phyloP scores from a whole-genome alignment of 2,113 vertebrate species.

The Fulica atra region DNA sequence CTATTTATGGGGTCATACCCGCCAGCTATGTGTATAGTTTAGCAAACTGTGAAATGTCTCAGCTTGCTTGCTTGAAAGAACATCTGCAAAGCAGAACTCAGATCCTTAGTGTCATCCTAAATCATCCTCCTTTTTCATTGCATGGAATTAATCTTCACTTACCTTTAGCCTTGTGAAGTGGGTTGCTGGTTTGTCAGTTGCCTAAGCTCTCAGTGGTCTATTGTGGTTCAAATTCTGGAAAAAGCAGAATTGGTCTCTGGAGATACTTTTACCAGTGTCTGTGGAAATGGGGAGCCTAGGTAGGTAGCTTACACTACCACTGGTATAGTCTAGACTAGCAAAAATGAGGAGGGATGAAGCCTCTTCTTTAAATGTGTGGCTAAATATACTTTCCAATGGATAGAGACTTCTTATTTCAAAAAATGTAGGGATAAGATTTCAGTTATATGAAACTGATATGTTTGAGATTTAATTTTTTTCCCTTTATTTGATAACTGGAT shows the following conservation, averaged over 20 bases:
- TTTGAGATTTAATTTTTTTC: background rate
- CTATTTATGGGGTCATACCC: background rate
- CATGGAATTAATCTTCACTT: background rate
- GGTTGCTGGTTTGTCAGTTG: background rate
- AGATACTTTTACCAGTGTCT: background rate
- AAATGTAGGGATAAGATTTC: background rate
- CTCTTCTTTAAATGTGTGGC: background rate
- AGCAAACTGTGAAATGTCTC: background rate
- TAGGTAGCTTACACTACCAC: background rate
- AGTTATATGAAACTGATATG: background rate
- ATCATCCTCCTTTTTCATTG: background rate
- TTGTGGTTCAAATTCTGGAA: background rate
- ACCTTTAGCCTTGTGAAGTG: background rate
- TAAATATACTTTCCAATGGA: background rate
- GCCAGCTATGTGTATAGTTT: background rate
- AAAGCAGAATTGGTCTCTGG: background rate
- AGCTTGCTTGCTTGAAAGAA: background rate
- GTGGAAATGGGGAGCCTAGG: rapidly evolving
- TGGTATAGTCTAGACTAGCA: background rate
- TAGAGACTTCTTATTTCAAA: background rate
- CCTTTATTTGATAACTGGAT: background rate
- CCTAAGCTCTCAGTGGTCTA: background rate
- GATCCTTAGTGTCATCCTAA: background rate
- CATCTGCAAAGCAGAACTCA: background rate
- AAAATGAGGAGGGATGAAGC: background rate